These are phyloP conservation scores for Fukomys damarensis DNA, from an alignment of 2,113 vertebrate genomes.

Conservation along the genomic window DNA sequence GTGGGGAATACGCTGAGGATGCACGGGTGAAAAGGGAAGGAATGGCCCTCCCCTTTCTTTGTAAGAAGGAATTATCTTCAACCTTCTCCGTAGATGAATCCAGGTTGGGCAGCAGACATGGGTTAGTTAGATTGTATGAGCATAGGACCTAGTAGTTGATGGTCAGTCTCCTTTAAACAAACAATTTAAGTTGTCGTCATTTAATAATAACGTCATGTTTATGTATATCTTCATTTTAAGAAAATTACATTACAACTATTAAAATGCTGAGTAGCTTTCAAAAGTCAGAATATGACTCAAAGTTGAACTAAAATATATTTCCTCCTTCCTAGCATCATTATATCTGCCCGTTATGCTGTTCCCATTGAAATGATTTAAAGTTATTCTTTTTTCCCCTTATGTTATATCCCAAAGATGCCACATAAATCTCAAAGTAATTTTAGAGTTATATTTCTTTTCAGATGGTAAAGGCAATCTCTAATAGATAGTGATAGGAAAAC, in stretches of 20 bases:
- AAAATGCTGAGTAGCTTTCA: slow-evolving; percentile 25
- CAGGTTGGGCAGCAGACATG: not conserved
- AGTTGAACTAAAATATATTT: slow-evolving; percentile 26
- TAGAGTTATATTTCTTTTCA: slow-evolving; percentile 56
- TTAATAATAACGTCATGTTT: not conserved
- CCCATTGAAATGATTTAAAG: slow-evolving; percentile 58
- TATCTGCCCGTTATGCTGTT: not conserved
- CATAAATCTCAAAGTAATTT: slow-evolving; percentile 60
- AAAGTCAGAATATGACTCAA: slow-evolving; percentile 59
- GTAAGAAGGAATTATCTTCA: not conserved
- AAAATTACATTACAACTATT: slow-evolving; percentile 44
- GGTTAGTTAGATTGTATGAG: not conserved
- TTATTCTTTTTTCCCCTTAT: slow-evolving; percentile 49
- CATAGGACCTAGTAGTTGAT: slow-evolving; percentile 6
- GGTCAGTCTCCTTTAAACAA: not conserved
- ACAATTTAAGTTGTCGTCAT: not conserved
- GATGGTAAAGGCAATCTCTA: slow-evolving; percentile 42
- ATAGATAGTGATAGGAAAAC: slow-evolving; percentile 40
- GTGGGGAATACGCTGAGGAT: not conserved
- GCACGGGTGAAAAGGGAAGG: not conserved
- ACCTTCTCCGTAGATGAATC: not conserved
- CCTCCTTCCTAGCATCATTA: slow-evolving; percentile 43
- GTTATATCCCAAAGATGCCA: slow-evolving; percentile 16
- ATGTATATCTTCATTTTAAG: not conserved
- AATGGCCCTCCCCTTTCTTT: not conserved